Percentiles rank a stretch among this genome's conserved stretches.
These are phyloP conservation scores for Copidosoma aretas DNA, from an alignment of 2,888 invertebrate genomes.

Conservation along the genomic window DNA sequence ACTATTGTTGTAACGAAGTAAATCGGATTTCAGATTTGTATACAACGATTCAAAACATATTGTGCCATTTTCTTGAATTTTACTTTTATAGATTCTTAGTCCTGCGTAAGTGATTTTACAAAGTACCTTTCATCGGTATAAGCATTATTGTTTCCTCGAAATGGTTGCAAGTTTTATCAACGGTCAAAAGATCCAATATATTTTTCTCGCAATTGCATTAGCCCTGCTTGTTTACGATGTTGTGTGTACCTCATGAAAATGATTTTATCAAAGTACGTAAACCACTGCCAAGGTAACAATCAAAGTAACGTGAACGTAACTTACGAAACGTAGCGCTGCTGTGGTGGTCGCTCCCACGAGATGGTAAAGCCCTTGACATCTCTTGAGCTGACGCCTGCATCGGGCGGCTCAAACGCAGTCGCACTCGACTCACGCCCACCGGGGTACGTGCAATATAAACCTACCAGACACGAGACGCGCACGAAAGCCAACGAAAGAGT, in stretches of 20 bases:
- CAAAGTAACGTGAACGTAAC: conserved; percentile 57
- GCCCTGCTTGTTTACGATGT: not conserved
- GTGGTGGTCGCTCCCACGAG: conserved; percentile 63
- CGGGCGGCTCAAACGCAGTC: not conserved
- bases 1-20: no score
- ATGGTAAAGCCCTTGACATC: conserved; percentile 54
- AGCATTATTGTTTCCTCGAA: no score
- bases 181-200: conserved; percentile 1
- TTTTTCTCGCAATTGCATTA: conserved; percentile 29
- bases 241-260: not conserved
- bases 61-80: no score
- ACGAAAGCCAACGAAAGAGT: conserved; percentile 19
- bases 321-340: conserved; percentile 60
- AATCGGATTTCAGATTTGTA: no score
- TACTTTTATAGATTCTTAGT: no score
- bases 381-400: not conserved
- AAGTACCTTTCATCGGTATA: no score
- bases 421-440: no score
- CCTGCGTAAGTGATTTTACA: no score
- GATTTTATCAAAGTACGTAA: conserved; percentile 13
- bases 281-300: not conserved
- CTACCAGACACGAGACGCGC: not conserved
- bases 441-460: conserved; percentile 6
- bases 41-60: no score
- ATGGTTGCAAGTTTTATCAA: no score